Evolutionary conservation across 2,113 vertebrate species (phyloP).

Genomic region (Romanogobio albipinnatus): DNA sequence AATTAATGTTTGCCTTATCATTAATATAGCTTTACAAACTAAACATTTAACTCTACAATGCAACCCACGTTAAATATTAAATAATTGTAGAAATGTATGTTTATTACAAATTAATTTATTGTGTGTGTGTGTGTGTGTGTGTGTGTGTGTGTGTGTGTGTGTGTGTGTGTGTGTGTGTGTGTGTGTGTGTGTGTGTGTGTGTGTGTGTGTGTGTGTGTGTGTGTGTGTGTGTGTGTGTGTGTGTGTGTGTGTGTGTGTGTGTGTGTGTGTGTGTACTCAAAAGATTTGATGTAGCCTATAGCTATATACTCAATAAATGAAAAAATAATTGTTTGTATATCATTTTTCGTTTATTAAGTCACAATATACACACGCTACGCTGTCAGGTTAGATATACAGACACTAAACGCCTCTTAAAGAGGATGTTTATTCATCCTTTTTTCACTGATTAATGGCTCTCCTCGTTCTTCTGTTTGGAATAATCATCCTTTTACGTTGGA

Average conservation of each 20-base stretch:
- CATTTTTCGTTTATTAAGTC: constrained; percentile 44
- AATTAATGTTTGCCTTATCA: neutral
- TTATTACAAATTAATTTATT: neutral
- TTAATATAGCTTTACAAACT: no score
- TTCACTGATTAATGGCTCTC: constrained; percentile 57
- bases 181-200: no score
- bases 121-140: neutral
- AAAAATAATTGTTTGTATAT: no score
- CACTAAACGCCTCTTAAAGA: constrained; percentile 50
- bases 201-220: no score
- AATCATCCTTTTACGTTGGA: constrained; percentile 63
- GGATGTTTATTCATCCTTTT: constrained; percentile 54
- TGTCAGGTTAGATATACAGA: constrained; percentile 54
- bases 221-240: no score
- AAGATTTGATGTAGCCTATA: no score
- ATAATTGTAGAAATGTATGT: neutral
- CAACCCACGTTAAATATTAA: neutral
- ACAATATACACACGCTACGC: constrained; percentile 44
- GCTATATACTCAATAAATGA: no score
- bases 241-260: neutral
- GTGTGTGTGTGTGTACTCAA: no score
- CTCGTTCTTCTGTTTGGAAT: constrained; percentile 53
- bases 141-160: no score
- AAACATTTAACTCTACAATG: neutral
- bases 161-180: no score